Evolutionary conservation across 2,888 invertebrate genomes (phyloP).

Genomic region (Drosophila colorata): DNA sequence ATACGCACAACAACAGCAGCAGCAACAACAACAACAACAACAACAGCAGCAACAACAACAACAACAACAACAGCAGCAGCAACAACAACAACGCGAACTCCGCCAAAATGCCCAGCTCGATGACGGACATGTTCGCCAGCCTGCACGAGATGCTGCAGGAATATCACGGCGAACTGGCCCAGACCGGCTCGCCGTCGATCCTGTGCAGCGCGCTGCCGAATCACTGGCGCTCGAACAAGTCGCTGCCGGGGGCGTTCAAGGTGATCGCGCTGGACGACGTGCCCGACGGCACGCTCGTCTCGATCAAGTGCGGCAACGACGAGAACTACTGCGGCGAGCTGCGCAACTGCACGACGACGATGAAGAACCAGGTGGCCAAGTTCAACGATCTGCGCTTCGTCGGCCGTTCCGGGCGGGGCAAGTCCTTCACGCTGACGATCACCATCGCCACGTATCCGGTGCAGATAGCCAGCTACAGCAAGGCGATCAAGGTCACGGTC

Average conservation of each 20-base stretch:
- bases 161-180: slow-evolving; percentile 96
- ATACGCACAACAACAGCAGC: slow-evolving; percentile 32
- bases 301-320: slow-evolving; percentile 98
- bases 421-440: slow-evolving; percentile 97
- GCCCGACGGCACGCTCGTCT: slow-evolving; percentile 96
- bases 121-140: slow-evolving; percentile 91
- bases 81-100: slow-evolving; percentile 66
- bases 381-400: slow-evolving; percentile 99
- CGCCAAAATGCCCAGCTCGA: slow-evolving; percentile 87
- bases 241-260: slow-evolving; percentile 97
- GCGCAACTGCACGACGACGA: slow-evolving; percentile 95
- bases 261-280: slow-evolving; percentile 97
- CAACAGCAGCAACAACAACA: slow-evolving; percentile 26
- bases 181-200: slow-evolving; percentile 97
- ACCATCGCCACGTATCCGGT: slow-evolving; percentile 90
- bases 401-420: slow-evolving; percentile 98
- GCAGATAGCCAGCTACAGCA: slow-evolving; percentile 96
- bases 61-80: slow-evolving; percentile 29
- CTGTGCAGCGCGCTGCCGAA: slow-evolving; percentile 96
- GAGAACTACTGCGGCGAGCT: slow-evolving; percentile 98
- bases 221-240: slow-evolving; percentile 99
- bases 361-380: slow-evolving; percentile 99
- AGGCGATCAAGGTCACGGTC: slow-evolving; percentile 99
- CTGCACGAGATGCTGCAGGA: slow-evolving; percentile 93
- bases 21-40: slow-evolving; percentile 32